phyloP scores from a whole-genome alignment of 2,888 invertebrate species.

The Desoria tigrina region DNA sequence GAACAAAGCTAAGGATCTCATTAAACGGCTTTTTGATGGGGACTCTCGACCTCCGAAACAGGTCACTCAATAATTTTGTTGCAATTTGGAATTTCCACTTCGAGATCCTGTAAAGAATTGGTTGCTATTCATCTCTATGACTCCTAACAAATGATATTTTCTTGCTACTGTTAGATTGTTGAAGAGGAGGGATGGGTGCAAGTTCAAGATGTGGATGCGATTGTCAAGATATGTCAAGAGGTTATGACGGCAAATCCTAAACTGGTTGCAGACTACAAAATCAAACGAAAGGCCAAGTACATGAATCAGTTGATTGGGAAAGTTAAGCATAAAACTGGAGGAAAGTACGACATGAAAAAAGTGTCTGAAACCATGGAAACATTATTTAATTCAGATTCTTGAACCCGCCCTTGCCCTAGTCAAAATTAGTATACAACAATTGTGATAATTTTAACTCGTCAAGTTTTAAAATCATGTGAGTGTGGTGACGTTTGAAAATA shows the following conservation, averaged over 20 bases:
- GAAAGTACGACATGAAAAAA: slow-evolving; percentile 48
- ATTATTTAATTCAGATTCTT: no score
- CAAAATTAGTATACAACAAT: no score
- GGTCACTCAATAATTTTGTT: slow-evolving; percentile 55
- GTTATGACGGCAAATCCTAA: slow-evolving; percentile 68
- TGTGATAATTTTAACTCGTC: no score
- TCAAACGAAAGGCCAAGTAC: slow-evolving; percentile 28
- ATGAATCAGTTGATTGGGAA: slow-evolving; percentile 37
- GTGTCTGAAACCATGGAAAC: slow-evolving; percentile 30
- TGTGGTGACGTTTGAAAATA: no score
- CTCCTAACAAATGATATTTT: no score
- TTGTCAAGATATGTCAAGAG: slow-evolving; percentile 65
- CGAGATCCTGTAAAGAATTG: slow-evolving; percentile 4
- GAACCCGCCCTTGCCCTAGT: no score
- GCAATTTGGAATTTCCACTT: slow-evolving; percentile 1
- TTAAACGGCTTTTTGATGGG: slow-evolving; percentile 60
- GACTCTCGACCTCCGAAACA: slow-evolving; percentile 57
- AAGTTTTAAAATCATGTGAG: no score
- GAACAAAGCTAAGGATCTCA: slow-evolving; percentile 62
- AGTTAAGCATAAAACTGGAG: slow-evolving; percentile 24
- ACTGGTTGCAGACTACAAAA: slow-evolving; percentile 59
- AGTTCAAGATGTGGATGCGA: slow-evolving; percentile 65
- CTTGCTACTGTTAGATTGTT: slow-evolving; percentile 66
- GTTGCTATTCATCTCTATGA: slow-evolving; percentile 53
- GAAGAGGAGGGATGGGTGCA: slow-evolving; percentile 66